Conservation (phyloP, 2,113 vertebrate species). For the Albula goreensis region DNA sequence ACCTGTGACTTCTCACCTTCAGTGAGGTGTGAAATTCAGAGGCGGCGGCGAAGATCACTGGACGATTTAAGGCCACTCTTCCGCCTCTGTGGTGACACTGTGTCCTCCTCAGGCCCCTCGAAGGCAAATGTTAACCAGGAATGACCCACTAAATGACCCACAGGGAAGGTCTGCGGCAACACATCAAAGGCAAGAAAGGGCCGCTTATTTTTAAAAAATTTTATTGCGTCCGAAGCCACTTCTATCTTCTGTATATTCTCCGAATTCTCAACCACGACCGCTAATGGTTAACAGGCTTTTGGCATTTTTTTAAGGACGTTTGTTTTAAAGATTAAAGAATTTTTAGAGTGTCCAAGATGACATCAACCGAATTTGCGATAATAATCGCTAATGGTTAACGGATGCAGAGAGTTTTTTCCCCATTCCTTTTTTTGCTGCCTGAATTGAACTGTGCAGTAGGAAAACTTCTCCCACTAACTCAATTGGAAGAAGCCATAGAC, state of each 20-base stretch:
- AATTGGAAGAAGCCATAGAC: too few relatives aligned
- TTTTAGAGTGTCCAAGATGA: too few relatives aligned
- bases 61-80: slow-evolving; percentile 23
- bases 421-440: too few relatives aligned
- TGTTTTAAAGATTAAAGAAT: not conserved
- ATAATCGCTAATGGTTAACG: too few relatives aligned
- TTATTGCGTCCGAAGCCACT: not conserved
- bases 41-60: too few relatives aligned
- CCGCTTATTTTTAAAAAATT: not conserved
- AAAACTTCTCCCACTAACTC: too few relatives aligned
- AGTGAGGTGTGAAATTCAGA: slow-evolving; percentile 48
- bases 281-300: not conserved
- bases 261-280: not conserved
- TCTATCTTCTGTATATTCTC: not conserved
- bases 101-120: not conserved
- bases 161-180: not conserved
- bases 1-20: slow-evolving; percentile 45
- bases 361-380: too few relatives aligned
- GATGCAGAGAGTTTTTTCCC: too few relatives aligned
- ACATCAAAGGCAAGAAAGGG: slow-evolving; percentile 5
- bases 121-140: slow-evolving; percentile 20
- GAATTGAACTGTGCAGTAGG: too few relatives aligned
- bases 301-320: not conserved
- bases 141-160: not conserved
- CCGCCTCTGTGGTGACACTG: not conserved